A percentile compares a stretch with the other conserved stretches of the same genome.
These are phyloP conservation scores for Conger conger DNA, from an alignment of 2,113 vertebrate species.

Conservation along the genomic window DNA sequence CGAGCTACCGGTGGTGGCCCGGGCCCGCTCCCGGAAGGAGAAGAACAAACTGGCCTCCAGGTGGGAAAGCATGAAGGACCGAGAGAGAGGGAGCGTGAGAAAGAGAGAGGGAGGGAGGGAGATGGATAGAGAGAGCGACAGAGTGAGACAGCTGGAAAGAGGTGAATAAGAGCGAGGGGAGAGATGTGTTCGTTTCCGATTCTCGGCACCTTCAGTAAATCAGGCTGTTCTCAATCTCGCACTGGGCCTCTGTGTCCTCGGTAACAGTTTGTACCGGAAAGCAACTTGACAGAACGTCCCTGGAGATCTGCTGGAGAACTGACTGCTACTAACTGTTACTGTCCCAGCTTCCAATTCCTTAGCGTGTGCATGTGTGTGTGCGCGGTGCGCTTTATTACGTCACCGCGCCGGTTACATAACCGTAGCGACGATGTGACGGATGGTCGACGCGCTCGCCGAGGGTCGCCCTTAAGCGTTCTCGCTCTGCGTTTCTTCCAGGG, in stretches of 20 bases:
- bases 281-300: not conserved
- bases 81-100: not conserved
- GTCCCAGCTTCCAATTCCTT: not conserved
- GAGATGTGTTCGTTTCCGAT: no score
- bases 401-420: not conserved
- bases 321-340: not conserved
- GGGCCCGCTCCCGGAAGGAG: slow-evolving; percentile 70
- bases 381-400: not conserved
- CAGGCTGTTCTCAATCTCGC: not conserved
- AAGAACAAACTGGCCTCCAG: slow-evolving; percentile 74
- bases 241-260: not conserved
- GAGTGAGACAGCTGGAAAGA: no score
- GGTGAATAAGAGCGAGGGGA: not conserved
- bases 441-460: not conserved
- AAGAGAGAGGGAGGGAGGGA: not conserved
- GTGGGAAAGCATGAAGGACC: slow-evolving; percentile 38
- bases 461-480: not conserved
- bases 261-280: not conserved
- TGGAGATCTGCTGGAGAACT: not conserved
- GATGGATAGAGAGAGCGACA: not conserved
- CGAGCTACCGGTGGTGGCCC: slow-evolving; percentile 65
- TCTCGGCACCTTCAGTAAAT: not conserved
- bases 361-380: not conserved
- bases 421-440: not conserved
- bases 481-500: slow-evolving; percentile 48